Evolutionary conservation across 2,797 vertebrate species (phyloP).

Genomic region (Glossophaga mutica): DNA sequence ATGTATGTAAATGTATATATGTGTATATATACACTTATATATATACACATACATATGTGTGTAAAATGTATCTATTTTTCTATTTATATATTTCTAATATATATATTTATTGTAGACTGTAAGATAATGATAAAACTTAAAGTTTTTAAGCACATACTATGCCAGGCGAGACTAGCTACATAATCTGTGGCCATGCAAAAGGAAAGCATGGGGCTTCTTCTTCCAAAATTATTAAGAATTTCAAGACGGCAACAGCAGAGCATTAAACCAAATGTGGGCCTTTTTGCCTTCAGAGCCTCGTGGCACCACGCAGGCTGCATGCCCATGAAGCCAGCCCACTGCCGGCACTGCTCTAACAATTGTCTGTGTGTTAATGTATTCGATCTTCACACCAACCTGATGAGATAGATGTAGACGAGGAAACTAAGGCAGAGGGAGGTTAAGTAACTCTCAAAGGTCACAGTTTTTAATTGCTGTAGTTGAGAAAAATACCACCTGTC

Average conservation of each 20-base stretch:
- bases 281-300: background rate
- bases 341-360: background rate
- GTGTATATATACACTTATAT: too few species aligned
- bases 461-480: background rate
- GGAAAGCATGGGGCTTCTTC: background rate
- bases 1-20: too few species aligned
- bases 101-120: background rate
- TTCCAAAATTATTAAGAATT: background rate
- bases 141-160: background rate
- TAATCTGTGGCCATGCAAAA: background rate
- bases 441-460: background rate
- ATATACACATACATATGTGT: too few species aligned
- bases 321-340: background rate
- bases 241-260: background rate
- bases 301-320: background rate
- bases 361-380: background rate
- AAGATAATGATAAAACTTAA: background rate
- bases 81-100: too few species aligned
- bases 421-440: background rate
- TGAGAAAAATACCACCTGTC: background rate
- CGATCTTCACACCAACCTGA: background rate
- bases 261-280: background rate
- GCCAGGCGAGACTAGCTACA: background rate
- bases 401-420: background rate
- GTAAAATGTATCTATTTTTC: background rate